Evolutionary conservation across 2,113 vertebrate genomes (phyloP).

Genomic region (Ranitomeya variabilis): DNA sequence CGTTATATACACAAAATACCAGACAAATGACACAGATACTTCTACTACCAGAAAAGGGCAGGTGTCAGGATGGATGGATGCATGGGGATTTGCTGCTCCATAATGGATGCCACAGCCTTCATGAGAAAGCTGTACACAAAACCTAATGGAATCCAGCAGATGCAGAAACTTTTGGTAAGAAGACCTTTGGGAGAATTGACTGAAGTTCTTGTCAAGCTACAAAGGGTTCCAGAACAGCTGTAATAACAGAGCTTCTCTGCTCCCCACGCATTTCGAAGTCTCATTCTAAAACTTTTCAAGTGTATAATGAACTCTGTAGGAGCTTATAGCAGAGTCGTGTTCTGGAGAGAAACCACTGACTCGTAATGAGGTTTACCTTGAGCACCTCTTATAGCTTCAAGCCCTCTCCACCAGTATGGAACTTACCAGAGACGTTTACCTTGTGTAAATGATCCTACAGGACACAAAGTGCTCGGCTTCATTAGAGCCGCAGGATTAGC

Average conservation of each 20-base stretch:
- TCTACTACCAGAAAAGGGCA: not conserved
- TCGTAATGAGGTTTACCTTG: conserved; percentile 4
- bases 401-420: not conserved
- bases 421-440: not conserved
- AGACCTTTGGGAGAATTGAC: not conserved
- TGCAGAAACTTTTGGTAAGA: conserved; percentile 1
- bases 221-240: conserved; percentile 24
- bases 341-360: not conserved
- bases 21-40: not conserved
- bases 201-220: not conserved
- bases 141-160: conserved; percentile 5
- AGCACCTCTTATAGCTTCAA: conserved; percentile 20
- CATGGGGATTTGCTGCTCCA: not conserved
- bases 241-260: not conserved
- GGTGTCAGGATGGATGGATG: not conserved
- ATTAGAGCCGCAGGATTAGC: not conserved
- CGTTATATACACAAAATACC: not conserved
- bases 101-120: not conserved
- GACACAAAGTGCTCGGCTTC: not conserved
- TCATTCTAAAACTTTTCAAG: conserved; percentile 12
- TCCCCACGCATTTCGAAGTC: not conserved
- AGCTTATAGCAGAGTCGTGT: not conserved
- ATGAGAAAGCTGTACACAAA: not conserved
- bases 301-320: conserved; percentile 9
- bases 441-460: not conserved